phyloP scores from a whole-genome alignment of 2,888 invertebrate genomes.

The Fragum sueziense region DNA sequence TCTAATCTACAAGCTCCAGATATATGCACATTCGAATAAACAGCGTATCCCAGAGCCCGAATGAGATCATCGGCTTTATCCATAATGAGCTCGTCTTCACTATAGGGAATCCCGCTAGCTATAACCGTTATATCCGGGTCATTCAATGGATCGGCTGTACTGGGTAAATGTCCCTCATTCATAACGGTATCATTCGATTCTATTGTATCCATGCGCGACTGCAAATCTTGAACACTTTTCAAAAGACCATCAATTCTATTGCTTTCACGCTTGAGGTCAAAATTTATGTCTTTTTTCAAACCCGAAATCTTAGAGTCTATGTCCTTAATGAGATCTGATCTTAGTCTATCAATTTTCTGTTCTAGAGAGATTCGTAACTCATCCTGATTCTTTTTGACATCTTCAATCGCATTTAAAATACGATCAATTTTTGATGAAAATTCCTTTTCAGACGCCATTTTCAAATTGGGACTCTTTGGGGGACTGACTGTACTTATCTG shows the following conservation, averaged over 20 bases:
- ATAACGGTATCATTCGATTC: not conserved
- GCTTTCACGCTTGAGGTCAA: conserved; percentile 16
- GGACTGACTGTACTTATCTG: not conserved
- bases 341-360: conserved; percentile 29
- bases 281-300: conserved; percentile 21
- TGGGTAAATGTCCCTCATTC: not conserved
- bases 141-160: not conserved
- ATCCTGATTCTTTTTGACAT: conserved; percentile 21
- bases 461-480: not conserved
- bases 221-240: conserved; percentile 29
- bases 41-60: too few relatives aligned
- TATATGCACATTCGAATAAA: too few relatives aligned
- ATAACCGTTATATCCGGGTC: conserved; percentile 1
- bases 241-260: conserved; percentile 30
- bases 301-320: conserved; percentile 24
- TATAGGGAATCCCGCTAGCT: conserved; percentile 15
- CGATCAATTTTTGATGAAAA: not conserved
- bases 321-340: conserved; percentile 17
- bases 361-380: conserved; percentile 14
- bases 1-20: too few relatives aligned
- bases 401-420: not conserved
- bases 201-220: conserved; percentile 9
- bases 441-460: not conserved
- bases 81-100: conserved; percentile 9
- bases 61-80: not conserved